Evolutionary conservation across 2,888 invertebrate species (phyloP), one percentile per base, ranked within the genome.

Genomic region (Neoaliturus tenellus): DNA sequence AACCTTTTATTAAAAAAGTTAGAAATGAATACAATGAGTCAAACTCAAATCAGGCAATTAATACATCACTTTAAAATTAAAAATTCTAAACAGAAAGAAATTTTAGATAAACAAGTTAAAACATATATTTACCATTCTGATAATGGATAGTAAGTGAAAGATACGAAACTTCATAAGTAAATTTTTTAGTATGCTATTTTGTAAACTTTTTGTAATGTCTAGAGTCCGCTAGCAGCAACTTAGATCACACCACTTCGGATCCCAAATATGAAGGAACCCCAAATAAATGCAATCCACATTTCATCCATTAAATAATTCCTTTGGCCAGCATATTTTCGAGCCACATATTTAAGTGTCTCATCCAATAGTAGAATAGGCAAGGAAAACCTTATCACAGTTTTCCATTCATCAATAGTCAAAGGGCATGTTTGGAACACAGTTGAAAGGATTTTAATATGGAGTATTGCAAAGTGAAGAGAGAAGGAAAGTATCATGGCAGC

Each of bases 271-370:
- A 96, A 98, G 91, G 96, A 95, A 92, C 96, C 97, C 98, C 98
- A 98, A 95, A 97, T 97, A 92, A 97, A 94, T 93, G 98, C 94
- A 93, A 98, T 97, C 95, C 97, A 96, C 92, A 97, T 96, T 93
- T 96, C 93, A 97, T 93, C 28, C 41, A 48, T 92, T 93, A 92
- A 92, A 93, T 93, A 92, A 92, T 93, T 94, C 96, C 97, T 97
- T 99, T 99, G 99, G 93, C 99, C 99, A 93, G 99, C 95, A 94
- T 98, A 98, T 94, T 98, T 99, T 94, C 99, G 96, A 92, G 99
- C 99, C 91, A 97, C 93, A 94, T 99, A 99, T 94, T 99, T 99
- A 92, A 99, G 95, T 90, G 98, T 96, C 94, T 99, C 99, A 93
- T 99, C 99, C 90, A 99, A 95, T 91, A 99, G 94, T 91, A 99